phyloP scores from a whole-genome alignment of 1,140 invertebrate species.

The Drosophila nasuta region DNA sequence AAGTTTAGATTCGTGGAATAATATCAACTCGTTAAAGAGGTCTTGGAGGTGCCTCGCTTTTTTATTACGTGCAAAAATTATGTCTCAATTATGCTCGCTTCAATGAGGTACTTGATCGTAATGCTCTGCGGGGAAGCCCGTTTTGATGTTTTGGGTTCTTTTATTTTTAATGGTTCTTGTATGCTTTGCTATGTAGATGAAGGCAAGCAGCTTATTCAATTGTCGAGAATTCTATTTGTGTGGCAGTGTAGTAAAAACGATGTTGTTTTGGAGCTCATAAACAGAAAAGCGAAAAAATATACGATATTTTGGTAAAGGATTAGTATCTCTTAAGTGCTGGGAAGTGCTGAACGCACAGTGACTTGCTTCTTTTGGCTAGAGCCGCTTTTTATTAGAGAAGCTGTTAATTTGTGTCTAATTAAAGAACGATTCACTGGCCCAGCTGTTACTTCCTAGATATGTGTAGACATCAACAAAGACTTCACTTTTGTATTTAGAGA shows the following conservation, averaged over 20 bases:
- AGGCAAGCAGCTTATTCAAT: conserved; percentile 48
- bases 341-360: conserved; percentile 56
- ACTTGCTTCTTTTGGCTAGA: conserved; percentile 61
- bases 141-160: background rate
- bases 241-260: conserved; percentile 30
- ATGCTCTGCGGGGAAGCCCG: conserved; percentile 36
- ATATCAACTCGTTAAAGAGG: no score
- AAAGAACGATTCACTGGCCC: conserved; percentile 66
- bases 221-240: conserved; percentile 38
- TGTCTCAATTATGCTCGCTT: conserved; percentile 4
- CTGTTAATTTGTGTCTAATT: conserved; percentile 79
- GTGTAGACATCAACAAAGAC: conserved; percentile 41
- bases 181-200: conserved; percentile 12
- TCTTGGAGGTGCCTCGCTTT: background rate
- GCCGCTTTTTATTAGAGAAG: conserved; percentile 65
- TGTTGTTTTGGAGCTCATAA: conserved; percentile 4
- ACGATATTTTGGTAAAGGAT: conserved; percentile 60
- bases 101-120: background rate
- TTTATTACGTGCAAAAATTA: background rate
- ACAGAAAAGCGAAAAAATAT: conserved; percentile 39
- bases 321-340: conserved; percentile 50
- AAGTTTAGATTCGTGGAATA: no score
- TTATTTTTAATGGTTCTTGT: conserved; percentile 10
- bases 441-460: conserved; percentile 64
- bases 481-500: conserved; percentile 23